phyloP scores from a whole-genome alignment of 2,888 invertebrate species.

The Petrophora chlorosata region DNA sequence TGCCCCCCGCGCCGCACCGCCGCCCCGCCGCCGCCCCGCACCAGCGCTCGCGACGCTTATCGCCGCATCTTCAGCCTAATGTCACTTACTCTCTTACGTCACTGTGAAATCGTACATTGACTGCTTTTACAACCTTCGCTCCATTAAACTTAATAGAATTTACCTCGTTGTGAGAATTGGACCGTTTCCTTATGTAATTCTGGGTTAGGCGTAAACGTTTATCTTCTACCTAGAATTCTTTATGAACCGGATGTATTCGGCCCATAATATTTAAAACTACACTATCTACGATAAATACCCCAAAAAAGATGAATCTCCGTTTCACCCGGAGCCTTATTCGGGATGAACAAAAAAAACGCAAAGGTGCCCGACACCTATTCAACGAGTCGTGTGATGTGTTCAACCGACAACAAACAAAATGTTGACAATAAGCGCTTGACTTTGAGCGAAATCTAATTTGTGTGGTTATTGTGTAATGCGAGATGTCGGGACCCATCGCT shows the following conservation, averaged over 20 bases:
- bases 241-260: slow-evolving; percentile 9
- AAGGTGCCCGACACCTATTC: slow-evolving; percentile 72
- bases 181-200: slow-evolving; percentile 20
- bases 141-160: slow-evolving; percentile 30
- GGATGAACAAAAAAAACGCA: slow-evolving; percentile 57
- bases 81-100: slow-evolving; percentile 63
- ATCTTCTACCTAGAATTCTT: slow-evolving; percentile 8
- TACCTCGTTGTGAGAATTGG: slow-evolving; percentile 24
- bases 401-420: slow-evolving; percentile 74
- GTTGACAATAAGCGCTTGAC: slow-evolving; percentile 79
- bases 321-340: slow-evolving; percentile 29
- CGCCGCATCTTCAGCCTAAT: slow-evolving; percentile 78
- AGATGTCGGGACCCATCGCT: slow-evolving; percentile 59
- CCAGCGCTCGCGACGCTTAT: slow-evolving; percentile 65
- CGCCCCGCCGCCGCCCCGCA: slow-evolving; percentile 44
- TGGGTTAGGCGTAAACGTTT: slow-evolving; percentile 12
- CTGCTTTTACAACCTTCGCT: slow-evolving; percentile 27
- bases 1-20: slow-evolving; percentile 40
- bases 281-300: slow-evolving; percentile 6
- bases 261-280: not conserved
- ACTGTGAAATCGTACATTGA: slow-evolving; percentile 51
- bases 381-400: slow-evolving; percentile 73
- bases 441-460: slow-evolving; percentile 83
- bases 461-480: slow-evolving; percentile 81
- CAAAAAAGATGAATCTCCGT: slow-evolving; percentile 19